Percentiles rank a stretch among this genome's conserved stretches.
phyloP scores from a whole-genome alignment of 2,113 vertebrate species.

The Macheiramphus alcinus region DNA sequence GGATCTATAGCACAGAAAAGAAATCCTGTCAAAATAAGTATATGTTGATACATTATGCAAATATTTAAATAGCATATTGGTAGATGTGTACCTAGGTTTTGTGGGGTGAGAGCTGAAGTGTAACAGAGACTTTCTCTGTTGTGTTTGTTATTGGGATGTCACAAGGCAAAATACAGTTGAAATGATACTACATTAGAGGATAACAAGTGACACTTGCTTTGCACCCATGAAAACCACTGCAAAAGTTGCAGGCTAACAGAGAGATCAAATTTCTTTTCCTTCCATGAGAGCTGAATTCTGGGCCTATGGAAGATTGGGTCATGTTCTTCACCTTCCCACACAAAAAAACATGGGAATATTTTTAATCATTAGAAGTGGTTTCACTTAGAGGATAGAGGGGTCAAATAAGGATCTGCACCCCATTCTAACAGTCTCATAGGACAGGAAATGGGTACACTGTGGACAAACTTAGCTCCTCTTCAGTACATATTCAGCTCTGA shows the following conservation, averaged over 20 bases:
- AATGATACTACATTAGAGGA: neutral
- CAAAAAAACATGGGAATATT: neutral
- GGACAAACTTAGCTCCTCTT: neutral
- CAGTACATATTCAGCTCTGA: neutral
- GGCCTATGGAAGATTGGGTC: neutral
- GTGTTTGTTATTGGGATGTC: neutral
- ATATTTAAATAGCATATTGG: neutral
- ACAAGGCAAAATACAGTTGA: neutral
- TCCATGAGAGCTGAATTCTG: neutral
- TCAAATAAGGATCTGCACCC: neutral
- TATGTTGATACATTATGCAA: neutral
- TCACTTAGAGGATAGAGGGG: neutral
- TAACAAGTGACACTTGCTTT: neutral
- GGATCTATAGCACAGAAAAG: neutral
- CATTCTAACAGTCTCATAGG: neutral
- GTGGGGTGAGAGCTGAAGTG: neutral
- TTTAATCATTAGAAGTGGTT: neutral
- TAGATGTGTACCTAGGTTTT: neutral
- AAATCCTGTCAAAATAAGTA: neutral
- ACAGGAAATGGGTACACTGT: neutral
- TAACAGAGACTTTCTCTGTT: neutral
- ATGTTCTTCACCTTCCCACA: neutral
- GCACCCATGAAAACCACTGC: neutral
- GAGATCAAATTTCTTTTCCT: neutral
- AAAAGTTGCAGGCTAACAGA: neutral